Evolutionary conservation across 2,888 invertebrate species (phyloP).

Genomic region (Heliconius charithonia): DNA sequence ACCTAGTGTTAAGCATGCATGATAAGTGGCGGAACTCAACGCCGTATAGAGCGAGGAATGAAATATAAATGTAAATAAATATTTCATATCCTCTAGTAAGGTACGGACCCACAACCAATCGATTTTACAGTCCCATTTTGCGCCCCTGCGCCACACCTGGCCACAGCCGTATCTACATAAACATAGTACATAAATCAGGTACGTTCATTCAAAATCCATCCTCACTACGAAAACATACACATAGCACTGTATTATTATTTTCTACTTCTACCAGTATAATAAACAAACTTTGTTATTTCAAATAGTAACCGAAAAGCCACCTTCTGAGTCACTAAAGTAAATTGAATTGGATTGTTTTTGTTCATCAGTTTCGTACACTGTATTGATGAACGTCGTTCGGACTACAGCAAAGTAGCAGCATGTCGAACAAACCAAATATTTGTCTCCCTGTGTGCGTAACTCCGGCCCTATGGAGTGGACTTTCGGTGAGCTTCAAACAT

Average conservation of each 20-base stretch:
- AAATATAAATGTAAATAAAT: no score
- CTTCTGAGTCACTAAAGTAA: not conserved
- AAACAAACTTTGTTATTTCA: conserved; percentile 10
- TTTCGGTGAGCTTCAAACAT: conserved; percentile 32
- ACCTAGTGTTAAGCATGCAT: no score
- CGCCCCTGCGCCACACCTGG: no score
- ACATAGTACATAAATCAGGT: not conserved
- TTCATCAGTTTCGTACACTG: conserved; percentile 19
- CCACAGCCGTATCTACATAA: no score
- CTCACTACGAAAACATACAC: not conserved
- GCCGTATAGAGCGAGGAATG: no score
- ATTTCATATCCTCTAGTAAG: no score
- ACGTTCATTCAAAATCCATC: not conserved
- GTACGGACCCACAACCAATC: no score
- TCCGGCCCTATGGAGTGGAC: conserved; percentile 14
- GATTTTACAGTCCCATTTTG: no score
- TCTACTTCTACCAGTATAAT: not conserved
- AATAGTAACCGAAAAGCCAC: conserved; percentile 3
- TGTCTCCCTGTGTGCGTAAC: conserved; percentile 16
- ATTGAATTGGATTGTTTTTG: conserved; percentile 22
- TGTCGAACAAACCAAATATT: conserved; percentile 31
- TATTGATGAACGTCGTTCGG: conserved; percentile 27
- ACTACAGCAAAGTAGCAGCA: conserved; percentile 24
- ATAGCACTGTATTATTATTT: not conserved
- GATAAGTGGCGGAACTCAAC: no score